Evolutionary conservation across 2,113 vertebrate genomes (phyloP), one percentile per base, ranked within the genome.

Genomic region (Vanacampus margaritifer): DNA sequence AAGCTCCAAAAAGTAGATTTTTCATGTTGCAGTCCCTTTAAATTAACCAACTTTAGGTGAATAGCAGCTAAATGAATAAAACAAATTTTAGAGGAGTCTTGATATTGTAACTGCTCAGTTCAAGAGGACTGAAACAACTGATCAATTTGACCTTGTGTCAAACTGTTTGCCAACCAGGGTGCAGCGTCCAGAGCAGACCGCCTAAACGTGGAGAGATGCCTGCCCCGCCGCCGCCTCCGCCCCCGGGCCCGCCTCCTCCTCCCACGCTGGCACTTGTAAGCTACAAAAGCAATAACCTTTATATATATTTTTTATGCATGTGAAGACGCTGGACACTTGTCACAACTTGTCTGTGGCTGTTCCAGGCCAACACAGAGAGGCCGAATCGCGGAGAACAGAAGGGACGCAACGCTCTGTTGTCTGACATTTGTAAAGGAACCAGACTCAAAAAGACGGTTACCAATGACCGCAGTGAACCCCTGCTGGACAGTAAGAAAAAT

Each of bases 391-490:
- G 89, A 0, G 92, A 95, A 75, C 93, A 94, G 80, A 90, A 92
- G 6, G 94, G 95, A 32, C 88, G 97, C 83, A 94, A 86, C 57
- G 96, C 97, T 65, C 90, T 99, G 6, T 74, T 99, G 56, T 85
- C 91, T 0, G 97, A 99, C 76, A 99, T 99, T 77, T 64, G 5
- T 80, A 96, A 97, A 92, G 96, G 96, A 35, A 43, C 94, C 75
- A 93, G 83, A 63, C 91, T 99, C 16, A 99, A 98, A 91, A 98
- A 98, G 84, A 37, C 97, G 0, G 94, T 96, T 48, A 99, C 97
- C 78, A 96, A 96, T 91, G 97, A 99, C 85, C 92, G 97, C 83
- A 99, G 97, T 62, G 90, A 76, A 17, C 96, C 97, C 0, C 0
- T 90, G 48, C 8, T 99, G n/a, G 96, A 96, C 64, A 94, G 97